Percentiles rank a stretch among this genome's conserved stretches.
Conservation (phyloP, 2,888 invertebrate species). For the Xestobium rufovillosum region DNA sequence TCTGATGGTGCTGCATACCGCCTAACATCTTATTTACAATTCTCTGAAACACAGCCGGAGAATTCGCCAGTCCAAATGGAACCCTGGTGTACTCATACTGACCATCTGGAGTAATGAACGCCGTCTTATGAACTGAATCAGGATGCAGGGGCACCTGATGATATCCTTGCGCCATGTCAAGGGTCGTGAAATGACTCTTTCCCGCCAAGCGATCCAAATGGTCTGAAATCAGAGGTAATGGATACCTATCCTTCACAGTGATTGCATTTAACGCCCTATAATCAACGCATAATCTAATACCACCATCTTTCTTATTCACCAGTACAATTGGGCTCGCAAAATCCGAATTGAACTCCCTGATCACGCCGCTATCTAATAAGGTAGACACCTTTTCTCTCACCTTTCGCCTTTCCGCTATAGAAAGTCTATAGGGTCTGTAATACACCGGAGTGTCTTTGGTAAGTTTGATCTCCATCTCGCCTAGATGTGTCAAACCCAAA, state of each 20-base stretch:
- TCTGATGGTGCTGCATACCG: too few relatives aligned
- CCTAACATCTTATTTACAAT: slow-evolving; percentile 19
- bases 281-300: slow-evolving; percentile 12
- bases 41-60: too few relatives aligned
- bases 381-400: slow-evolving; percentile 15
- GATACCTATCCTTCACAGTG: slow-evolving; percentile 11
- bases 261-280: slow-evolving; percentile 15
- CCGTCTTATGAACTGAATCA: slow-evolving; percentile 25
- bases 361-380: slow-evolving; percentile 13
- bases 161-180: slow-evolving; percentile 16
- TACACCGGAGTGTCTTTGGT: slow-evolving; percentile 13
- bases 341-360: slow-evolving; percentile 15
- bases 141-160: slow-evolving; percentile 26
- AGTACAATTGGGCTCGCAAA: slow-evolving; percentile 15
- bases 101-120: slow-evolving; percentile 21
- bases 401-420: slow-evolving; percentile 12
- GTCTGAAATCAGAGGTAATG: slow-evolving; percentile 6
- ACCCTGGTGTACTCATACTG: slow-evolving; percentile 23
- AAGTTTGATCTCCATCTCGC: slow-evolving; percentile 13
- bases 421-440: slow-evolving; percentile 15
- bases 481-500: slow-evolving; percentile 14
- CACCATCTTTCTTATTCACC: slow-evolving; percentile 11
- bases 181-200: slow-evolving; percentile 4
- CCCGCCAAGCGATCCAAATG: slow-evolving; percentile 8
- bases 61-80: slow-evolving; percentile 28